phyloP scores from a whole-genome alignment of 2,888 invertebrate species.

The Leuctra nigra region DNA sequence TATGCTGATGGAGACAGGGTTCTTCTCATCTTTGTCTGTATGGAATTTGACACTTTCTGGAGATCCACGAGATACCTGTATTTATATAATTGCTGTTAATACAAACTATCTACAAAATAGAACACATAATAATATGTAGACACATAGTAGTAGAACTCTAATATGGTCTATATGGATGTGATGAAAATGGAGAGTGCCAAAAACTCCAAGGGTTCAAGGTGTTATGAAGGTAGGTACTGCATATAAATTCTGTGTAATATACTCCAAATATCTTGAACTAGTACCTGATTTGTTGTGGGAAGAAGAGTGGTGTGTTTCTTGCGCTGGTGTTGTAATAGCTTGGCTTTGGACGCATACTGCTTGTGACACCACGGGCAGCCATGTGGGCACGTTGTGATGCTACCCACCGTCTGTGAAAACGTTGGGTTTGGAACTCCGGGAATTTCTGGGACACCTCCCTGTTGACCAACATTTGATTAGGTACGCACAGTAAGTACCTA shows the following conservation, averaged over 20 bases:
- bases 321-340: conserved; percentile 55
- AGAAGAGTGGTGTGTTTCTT: conserved; percentile 45
- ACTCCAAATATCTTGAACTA: not conserved
- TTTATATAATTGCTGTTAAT: too few relatives aligned
- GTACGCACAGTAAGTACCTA: too few relatives aligned
- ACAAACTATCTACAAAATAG: too few relatives aligned
- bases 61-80: too few relatives aligned
- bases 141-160: too few relatives aligned
- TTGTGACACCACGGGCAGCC: conserved; percentile 76
- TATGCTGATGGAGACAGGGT: too few relatives aligned
- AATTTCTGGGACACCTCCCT: conserved; percentile 34
- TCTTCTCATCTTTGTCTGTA: too few relatives aligned
- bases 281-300: conserved; percentile 22
- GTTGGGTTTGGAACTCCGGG: conserved; percentile 52
- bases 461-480: conserved; percentile 8
- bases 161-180: too few relatives aligned
- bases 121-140: too few relatives aligned
- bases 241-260: too few relatives aligned
- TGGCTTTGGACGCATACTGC: conserved; percentile 74
- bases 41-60: too few relatives aligned
- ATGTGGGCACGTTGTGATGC: conserved; percentile 62
- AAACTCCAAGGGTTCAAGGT: not conserved
- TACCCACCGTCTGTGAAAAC: conserved; percentile 64
- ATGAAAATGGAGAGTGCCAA: not conserved
- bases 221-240: too few relatives aligned